phyloP scores from a whole-genome alignment of 2,888 invertebrate species.

The Sphecodes monilicornis region DNA sequence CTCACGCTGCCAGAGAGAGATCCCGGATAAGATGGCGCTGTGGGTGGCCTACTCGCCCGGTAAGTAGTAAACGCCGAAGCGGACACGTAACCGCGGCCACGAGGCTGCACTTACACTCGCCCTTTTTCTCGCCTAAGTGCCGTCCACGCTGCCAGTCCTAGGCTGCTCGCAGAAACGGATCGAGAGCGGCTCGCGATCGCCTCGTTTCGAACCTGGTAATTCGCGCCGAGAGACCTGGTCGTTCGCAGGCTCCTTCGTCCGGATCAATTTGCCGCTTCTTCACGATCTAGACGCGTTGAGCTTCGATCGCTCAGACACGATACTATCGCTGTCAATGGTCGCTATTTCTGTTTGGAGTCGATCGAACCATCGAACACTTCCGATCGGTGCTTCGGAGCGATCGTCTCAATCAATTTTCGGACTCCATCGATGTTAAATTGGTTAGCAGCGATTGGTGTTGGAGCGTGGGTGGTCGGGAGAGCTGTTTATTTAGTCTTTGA shows the following conservation, averaged over 20 bases:
- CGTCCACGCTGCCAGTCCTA: conserved; percentile 42
- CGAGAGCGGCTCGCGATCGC: conserved; percentile 51
- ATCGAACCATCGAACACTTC: not conserved
- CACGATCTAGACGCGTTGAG: not conserved
- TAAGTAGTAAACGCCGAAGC: conserved; percentile 75
- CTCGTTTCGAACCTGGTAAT: conserved; percentile 42
- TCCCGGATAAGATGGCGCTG: conserved; percentile 83
- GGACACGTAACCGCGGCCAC: conserved; percentile 71
- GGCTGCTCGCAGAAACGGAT: conserved; percentile 44
- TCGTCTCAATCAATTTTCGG: not conserved
- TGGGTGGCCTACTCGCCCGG: conserved; percentile 81
- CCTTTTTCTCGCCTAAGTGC: conserved; percentile 67
- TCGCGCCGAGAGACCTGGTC: conserved; percentile 21
- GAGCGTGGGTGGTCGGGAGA: too few relatives aligned
- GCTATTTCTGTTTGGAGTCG: not conserved
- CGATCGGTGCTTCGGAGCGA: not conserved
- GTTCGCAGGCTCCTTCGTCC: not conserved
- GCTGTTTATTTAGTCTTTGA: too few relatives aligned
- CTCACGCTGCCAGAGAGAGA: conserved; percentile 75
- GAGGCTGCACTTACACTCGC: conserved; percentile 62
- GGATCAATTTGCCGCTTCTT: conserved; percentile 7
- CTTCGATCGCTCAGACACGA: not conserved
- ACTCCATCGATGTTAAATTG: too few relatives aligned
- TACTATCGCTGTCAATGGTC: not conserved
- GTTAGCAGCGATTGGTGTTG: too few relatives aligned